phyloP scores from a whole-genome alignment of 2,113 vertebrate species.

The Megaceryle maxima region DNA sequence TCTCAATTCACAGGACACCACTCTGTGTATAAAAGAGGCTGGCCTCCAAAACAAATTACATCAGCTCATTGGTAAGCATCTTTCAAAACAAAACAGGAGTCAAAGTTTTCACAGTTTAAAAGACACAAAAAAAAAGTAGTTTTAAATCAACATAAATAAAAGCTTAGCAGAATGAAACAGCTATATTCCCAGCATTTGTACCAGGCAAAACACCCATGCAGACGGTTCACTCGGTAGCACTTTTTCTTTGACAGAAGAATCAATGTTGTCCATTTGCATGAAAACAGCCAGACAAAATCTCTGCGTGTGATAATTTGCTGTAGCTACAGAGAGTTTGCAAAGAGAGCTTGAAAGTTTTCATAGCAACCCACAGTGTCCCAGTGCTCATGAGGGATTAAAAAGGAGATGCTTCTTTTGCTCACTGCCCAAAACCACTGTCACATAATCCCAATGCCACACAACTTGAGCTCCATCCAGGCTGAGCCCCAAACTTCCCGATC shows the following conservation, averaged over 20 bases:
- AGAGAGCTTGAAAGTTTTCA: constrained; percentile 38
- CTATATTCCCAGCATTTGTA: neutral
- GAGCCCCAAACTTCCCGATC: neutral
- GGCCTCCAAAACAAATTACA: neutral
- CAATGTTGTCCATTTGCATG: constrained; percentile 29
- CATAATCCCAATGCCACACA: constrained; percentile 4
- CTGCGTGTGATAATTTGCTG: constrained; percentile 25
- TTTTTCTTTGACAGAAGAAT: neutral
- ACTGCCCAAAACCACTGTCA: neutral
- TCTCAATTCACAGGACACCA: neutral
- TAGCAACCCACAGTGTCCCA: constrained; percentile 9
- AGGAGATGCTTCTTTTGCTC: neutral
- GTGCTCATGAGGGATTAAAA: constrained; percentile 12
- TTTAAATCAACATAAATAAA: neutral
- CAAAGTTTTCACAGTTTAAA: neutral
- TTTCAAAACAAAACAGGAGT: neutral
- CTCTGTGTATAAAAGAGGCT: neutral
- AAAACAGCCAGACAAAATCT: constrained; percentile 37
- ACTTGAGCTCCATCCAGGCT: neutral
- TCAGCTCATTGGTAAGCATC: neutral
- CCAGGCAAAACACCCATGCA: neutral
- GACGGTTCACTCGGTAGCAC: neutral
- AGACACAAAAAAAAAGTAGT: neutral
- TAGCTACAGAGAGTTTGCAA: constrained; percentile 42
- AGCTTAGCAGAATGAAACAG: neutral